Percentiles rank a stretch among this genome's conserved stretches.
phyloP scores from a whole-genome alignment of 2,797 vertebrate genomes.

The Trachops cirrhosus region DNA sequence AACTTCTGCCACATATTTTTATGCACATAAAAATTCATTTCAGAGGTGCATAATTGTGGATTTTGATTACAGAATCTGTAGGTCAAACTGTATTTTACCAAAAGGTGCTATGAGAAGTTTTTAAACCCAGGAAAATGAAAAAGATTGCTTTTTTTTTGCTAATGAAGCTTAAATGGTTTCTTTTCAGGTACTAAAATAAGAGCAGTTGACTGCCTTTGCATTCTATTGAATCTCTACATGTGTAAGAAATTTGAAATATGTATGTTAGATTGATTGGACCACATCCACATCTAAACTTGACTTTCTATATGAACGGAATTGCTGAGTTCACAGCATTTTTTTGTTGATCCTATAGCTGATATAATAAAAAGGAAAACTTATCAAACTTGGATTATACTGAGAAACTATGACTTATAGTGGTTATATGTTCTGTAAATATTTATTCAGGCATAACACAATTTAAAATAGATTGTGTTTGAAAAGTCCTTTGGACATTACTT shows the following conservation, averaged over 20 bases:
- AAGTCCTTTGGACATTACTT: background rate
- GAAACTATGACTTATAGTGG: background rate
- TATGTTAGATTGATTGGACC: background rate
- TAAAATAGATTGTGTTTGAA: background rate
- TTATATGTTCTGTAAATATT: background rate
- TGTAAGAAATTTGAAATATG: background rate
- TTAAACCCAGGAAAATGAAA: background rate
- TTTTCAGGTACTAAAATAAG: background rate
- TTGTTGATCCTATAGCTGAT: background rate
- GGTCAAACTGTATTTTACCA: background rate
- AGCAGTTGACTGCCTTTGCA: background rate
- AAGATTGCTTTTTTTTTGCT: background rate
- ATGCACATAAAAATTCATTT: constrained; percentile 12
- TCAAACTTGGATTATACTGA: background rate
- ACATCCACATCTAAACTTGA: background rate
- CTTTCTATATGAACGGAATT: background rate
- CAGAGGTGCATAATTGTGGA: background rate
- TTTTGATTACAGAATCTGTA: constrained; percentile 4
- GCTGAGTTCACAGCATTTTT: background rate
- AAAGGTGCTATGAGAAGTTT: background rate
- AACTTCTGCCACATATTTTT: background rate
- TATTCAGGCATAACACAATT: background rate
- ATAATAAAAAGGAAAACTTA: background rate
- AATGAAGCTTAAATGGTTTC: background rate
- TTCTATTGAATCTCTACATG: background rate